Conservation (phyloP, 2,797 vertebrate species). For the Thaleichthys pacificus region DNA sequence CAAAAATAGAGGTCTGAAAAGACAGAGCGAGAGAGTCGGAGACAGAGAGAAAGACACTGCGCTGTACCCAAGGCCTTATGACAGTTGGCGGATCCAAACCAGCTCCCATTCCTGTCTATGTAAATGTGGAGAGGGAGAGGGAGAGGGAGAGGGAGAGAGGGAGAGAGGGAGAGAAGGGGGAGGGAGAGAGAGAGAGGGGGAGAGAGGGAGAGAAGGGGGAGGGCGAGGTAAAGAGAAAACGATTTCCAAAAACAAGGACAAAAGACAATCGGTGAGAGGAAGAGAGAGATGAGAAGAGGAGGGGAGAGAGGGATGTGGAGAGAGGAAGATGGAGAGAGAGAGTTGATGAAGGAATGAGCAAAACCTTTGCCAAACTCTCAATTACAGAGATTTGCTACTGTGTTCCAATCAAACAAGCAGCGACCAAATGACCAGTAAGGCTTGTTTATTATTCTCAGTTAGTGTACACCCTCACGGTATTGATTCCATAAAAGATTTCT, state of each 20-base stretch:
- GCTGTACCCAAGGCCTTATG: background rate
- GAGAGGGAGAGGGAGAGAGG: background rate
- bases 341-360: slow-evolving; percentile 10
- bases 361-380: slow-evolving; percentile 16
- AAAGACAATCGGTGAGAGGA: background rate
- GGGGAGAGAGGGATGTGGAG: slow-evolving; percentile 15
- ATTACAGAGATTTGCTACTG: slow-evolving; percentile 27
- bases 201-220: background rate
- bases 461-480: slow-evolving; percentile 43
- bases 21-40: background rate
- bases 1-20: background rate
- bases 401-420: slow-evolving; percentile 24
- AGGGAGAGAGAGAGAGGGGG: background rate
- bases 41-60: slow-evolving; percentile 3
- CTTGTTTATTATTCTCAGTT: slow-evolving; percentile 56
- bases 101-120: slow-evolving; percentile 11
- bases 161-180: no score
- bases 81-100: slow-evolving; percentile 16
- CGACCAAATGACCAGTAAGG: background rate
- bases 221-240: background rate
- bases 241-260: no score
- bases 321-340: slow-evolving; percentile 31
- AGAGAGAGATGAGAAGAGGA: background rate
- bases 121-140: background rate
- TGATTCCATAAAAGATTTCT: slow-evolving; percentile 44